phyloP scores from a whole-genome alignment of 2,888 invertebrate genomes.

The Ophion obscuratus region DNA sequence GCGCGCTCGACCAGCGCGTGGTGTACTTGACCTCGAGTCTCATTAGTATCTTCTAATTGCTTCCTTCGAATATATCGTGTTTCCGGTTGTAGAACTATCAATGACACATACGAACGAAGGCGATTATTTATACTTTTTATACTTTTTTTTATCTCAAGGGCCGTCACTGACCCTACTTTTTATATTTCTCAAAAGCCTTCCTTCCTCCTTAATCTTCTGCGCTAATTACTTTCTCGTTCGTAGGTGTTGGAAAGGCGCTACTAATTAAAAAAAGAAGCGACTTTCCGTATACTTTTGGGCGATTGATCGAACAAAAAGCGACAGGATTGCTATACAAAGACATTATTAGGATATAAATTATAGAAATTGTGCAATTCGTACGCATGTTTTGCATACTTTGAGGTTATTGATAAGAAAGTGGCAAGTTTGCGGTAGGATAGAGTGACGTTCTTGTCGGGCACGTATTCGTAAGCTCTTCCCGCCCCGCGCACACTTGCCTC shows the following conservation, averaged over 20 bases:
- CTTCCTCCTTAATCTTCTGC: background rate
- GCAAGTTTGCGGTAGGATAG: background rate
- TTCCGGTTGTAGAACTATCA: conserved; percentile 52
- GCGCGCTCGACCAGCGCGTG: background rate
- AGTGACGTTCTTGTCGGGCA: background rate
- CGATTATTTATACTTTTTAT: conserved; percentile 9
- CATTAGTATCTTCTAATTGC: conserved; percentile 57
- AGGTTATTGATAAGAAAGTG: background rate
- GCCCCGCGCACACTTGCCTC: background rate
- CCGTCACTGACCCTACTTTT: conserved; percentile 2
- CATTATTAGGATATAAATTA: background rate
- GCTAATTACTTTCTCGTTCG: background rate
- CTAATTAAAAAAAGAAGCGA: background rate
- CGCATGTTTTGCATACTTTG: background rate
- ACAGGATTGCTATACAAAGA: background rate
- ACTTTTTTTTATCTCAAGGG: conserved; percentile 41
- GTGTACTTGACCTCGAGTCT: conserved; percentile 52
- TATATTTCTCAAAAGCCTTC: background rate
- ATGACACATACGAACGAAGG: conserved; percentile 33
- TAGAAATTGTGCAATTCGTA: background rate
- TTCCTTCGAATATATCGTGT: conserved; percentile 49
- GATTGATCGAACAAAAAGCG: background rate
- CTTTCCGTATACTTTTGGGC: background rate
- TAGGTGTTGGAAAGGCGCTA: background rate
- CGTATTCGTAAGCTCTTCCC: background rate